A percentile compares a stretch with the other conserved stretches of the same genome.
Evolutionary conservation across 2,113 vertebrate genomes (phyloP).

Genomic region (Agelaius phoeniceus): DNA sequence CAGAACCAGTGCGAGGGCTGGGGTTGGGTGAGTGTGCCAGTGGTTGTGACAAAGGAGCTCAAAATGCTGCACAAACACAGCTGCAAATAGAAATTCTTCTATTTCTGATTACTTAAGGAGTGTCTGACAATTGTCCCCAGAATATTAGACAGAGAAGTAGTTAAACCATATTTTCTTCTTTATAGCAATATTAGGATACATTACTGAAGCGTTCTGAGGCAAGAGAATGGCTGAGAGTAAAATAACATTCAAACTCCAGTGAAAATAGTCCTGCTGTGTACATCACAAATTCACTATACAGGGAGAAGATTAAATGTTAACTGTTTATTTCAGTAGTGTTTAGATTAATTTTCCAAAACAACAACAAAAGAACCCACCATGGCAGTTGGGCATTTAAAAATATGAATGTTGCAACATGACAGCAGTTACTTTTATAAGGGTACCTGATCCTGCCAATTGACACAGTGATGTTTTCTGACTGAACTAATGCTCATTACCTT

Average conservation of each 20-base stretch:
- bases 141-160: background rate
- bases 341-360: background rate
- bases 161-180: background rate
- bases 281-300: background rate
- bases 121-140: background rate
- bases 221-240: background rate
- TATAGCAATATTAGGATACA: background rate
- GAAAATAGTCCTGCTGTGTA: background rate
- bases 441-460: background rate
- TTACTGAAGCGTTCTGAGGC: background rate
- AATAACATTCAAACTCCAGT: background rate
- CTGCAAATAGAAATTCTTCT: background rate
- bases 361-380: background rate
- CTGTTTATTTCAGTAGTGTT: background rate
- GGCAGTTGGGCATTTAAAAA: background rate
- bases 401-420: background rate
- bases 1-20: background rate
- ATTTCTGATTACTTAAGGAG: background rate
- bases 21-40: accelerated
- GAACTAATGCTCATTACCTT: background rate
- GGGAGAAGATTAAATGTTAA: background rate
- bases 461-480: background rate
- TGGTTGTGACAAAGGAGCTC: background rate
- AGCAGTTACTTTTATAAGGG: background rate
- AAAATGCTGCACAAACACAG: background rate